Evolutionary conservation across 2,797 vertebrate species (phyloP).

Genomic region (Tamandua tetradactyla): DNA sequence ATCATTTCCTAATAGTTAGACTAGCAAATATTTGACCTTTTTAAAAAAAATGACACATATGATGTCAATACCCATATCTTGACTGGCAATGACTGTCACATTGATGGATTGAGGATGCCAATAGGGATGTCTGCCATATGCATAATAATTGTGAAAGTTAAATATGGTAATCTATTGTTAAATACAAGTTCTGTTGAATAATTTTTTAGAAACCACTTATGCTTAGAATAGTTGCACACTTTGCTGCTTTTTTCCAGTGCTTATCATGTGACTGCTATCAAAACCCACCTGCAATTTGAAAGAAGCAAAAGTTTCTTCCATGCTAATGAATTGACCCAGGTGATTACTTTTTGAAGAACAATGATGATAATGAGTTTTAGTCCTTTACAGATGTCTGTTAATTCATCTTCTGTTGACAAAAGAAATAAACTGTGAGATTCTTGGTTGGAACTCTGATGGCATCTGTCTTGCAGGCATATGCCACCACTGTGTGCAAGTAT

Average conservation of each 20-base stretch:
- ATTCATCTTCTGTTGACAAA: background rate
- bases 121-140: background rate
- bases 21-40: background rate
- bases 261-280: background rate
- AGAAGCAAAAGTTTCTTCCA: background rate
- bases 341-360: background rate
- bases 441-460: background rate
- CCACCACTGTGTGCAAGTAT: background rate
- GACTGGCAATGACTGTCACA: background rate
- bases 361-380: background rate
- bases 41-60: background rate
- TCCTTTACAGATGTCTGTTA: background rate
- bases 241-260: background rate
- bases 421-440: background rate
- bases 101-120: background rate
- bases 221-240: background rate
- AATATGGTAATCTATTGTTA: background rate
- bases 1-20: background rate
- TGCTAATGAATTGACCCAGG: constrained; percentile 5
- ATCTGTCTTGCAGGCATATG: background rate
- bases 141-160: background rate
- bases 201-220: background rate
- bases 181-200: background rate
- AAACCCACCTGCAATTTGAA: background rate
- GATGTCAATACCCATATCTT: background rate